A percentile compares a stretch with the other conserved stretches of the same genome.
These are phyloP conservation scores for Nansenia antarctica DNA, from an alignment of 2,113 vertebrate genomes.

Conservation along the genomic window DNA sequence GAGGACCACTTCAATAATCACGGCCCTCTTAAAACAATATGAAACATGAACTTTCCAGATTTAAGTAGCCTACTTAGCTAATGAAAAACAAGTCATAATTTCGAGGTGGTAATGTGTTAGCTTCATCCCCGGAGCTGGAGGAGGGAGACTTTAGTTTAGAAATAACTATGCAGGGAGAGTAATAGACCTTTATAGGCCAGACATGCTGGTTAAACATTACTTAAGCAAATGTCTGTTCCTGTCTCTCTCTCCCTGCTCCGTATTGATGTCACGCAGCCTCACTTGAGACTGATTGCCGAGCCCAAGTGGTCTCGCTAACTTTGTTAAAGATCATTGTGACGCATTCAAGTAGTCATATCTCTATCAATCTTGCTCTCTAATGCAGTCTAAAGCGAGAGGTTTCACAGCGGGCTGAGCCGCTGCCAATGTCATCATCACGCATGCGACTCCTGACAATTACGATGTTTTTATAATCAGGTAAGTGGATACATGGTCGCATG, in stretches of 20 bases:
- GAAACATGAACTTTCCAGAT: constrained; percentile 42
- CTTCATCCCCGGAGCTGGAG: constrained; percentile 37
- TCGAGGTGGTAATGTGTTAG: constrained; percentile 30
- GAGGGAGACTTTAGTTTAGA: constrained; percentile 6
- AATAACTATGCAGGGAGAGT: constrained; percentile 41
- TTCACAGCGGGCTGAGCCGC: neutral
- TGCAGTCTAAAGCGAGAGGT: neutral
- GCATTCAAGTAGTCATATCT: constrained; percentile 27
- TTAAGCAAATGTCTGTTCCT: constrained; percentile 58
- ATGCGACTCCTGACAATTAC: neutral
- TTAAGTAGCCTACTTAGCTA: constrained; percentile 63
- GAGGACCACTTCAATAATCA: neutral
- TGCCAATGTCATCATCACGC: neutral
- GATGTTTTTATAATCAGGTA: neutral
- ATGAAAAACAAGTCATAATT: constrained; percentile 54
- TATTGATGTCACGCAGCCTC: constrained; percentile 50
- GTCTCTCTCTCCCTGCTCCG: constrained; percentile 58
- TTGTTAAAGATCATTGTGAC: constrained; percentile 43
- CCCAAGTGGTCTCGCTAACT: constrained; percentile 39
- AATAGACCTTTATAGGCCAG: constrained; percentile 57
- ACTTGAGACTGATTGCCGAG: constrained; percentile 40
- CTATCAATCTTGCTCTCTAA: neutral
- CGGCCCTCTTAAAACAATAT: neutral
- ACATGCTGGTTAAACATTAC: constrained; percentile 58
- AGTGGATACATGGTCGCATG: too few relatives aligned